Evolutionary conservation across 92 coral and sea anemone genomes (phyloP).

Genomic region (Diadumene lineata): DNA sequence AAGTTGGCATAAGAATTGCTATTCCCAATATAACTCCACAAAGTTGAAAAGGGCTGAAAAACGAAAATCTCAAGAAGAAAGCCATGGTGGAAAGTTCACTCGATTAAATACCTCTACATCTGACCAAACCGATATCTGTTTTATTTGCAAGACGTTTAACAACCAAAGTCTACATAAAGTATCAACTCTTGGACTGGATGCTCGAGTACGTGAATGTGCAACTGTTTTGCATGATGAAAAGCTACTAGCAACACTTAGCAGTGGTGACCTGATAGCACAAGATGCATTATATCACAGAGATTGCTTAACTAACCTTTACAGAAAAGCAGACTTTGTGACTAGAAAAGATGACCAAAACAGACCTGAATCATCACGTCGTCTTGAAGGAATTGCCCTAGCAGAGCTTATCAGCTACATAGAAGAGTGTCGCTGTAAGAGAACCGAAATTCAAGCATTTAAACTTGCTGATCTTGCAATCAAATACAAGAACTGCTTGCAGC

Average conservation of each 20-base stretch:
- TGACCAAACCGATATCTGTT: background rate
- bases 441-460: conserved; percentile 27
- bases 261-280: conserved; percentile 58
- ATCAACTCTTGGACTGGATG: conserved; percentile 48
- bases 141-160: conserved; percentile 12
- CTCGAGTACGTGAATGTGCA: conserved; percentile 47
- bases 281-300: conserved; percentile 52
- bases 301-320: conserved; percentile 25
- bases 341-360: background rate
- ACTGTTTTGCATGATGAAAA: conserved; percentile 40
- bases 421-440: conserved; percentile 21
- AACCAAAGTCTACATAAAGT: conserved; percentile 37
- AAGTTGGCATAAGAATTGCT: conserved; percentile 53
- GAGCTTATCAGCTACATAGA: conserved; percentile 62
- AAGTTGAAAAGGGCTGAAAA: conserved; percentile 36
- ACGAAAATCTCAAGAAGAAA: background rate
- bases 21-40: conserved; percentile 23
- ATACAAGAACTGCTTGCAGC: conserved; percentile 38
- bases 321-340: conserved; percentile 21
- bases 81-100: conserved; percentile 15
- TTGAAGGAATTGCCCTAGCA: conserved; percentile 60
- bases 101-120: conserved; percentile 1
- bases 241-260: conserved; percentile 40
- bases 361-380: conserved; percentile 27
- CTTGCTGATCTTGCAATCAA: conserved; percentile 42